Evolutionary conservation across 2,888 invertebrate species (phyloP).

Genomic region (Agrochola macilenta): DNA sequence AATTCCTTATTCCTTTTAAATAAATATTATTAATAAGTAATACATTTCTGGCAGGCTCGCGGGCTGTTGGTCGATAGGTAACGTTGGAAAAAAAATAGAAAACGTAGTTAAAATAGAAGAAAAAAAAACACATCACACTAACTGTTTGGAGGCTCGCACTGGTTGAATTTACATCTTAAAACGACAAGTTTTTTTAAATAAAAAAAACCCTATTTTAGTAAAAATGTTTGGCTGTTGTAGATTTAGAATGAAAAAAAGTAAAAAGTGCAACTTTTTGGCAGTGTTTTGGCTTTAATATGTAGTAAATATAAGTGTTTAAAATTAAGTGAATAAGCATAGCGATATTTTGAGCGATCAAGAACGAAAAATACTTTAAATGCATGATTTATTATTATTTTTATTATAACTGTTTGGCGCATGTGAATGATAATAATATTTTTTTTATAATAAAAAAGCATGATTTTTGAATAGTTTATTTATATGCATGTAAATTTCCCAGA

Average conservation of each 20-base stretch:
- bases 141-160: constrained; percentile 65
- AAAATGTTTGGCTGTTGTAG: constrained; percentile 68
- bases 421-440: constrained; percentile 37
- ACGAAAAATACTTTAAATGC: constrained; percentile 66
- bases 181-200: constrained; percentile 19
- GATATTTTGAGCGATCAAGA: constrained; percentile 86
- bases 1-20: constrained; percentile 60
- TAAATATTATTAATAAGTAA: constrained; percentile 61
- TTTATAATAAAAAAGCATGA: constrained; percentile 52
- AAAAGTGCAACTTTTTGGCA: constrained; percentile 66
- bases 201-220: constrained; percentile 28
- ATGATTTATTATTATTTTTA: constrained; percentile 54
- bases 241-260: constrained; percentile 42
- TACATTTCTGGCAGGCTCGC: constrained; percentile 78
- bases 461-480: constrained; percentile 9
- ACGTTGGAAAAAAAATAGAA: constrained; percentile 67
- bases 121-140: constrained; percentile 62
- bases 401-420: constrained; percentile 57
- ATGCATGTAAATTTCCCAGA: constrained; percentile 25
- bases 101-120: constrained; percentile 57
- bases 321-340: constrained; percentile 69
- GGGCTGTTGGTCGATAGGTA: constrained; percentile 83
- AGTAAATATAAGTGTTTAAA: constrained; percentile 64
- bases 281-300: constrained; percentile 65
- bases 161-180: constrained; percentile 41